Base-by-base conservation (phyloP, 1,140 invertebrate genomes). In the Streblospio benedicti region DNA sequence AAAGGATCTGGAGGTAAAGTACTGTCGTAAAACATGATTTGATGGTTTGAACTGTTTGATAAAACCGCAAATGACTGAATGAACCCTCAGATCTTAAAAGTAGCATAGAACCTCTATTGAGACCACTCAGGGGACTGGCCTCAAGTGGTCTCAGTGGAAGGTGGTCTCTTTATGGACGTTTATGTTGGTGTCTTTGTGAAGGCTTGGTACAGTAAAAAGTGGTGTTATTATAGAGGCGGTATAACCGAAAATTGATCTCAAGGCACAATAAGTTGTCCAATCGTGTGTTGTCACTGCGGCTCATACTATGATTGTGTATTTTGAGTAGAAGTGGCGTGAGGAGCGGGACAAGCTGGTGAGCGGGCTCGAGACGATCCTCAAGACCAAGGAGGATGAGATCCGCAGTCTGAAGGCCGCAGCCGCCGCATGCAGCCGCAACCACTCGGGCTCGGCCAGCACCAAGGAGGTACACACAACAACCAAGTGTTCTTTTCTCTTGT, bases 331-430 rank as follows among this genome's bases (percentile, higher is more conserved):
- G 18, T 53, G 51, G 51, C 25, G 51, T 1, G 51, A 53, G 2
- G 54, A 56, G 35, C 4, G 54, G 31, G 54, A 56, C 54, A 44
- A 44, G 23, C 28, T 57, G 16, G 56, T 45, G 23, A 30, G 38
- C 2, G 56, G 43, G 6, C 32, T 57, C 4, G 56, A 57, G 41
- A 28, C 2, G 14, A 28, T 57, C 38, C 31, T 53, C 25, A 32
- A 27, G 25, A 18, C 25, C 23, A 53, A 53, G 18, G 51, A 53
- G 6, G 45, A 6, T 2, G 23, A 28, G 9, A 47, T 47, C 45
- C 12, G 14, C 30, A 28, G 30, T 1, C 16, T 47, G n/a, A 28
- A 47, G 45, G n/a, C 45, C 25, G n/a, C n/a, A n/a, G n/a, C n/a
- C n/a, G n/a, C n/a, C n/a, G n/a, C n/a, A n/a, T n/a, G n/a, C n/a